A percentile compares a stretch with the other conserved stretches of the same genome.
Evolutionary conservation across 2,888 invertebrate species (phyloP).

Genomic region (Rhorus exstirpatorius): DNA sequence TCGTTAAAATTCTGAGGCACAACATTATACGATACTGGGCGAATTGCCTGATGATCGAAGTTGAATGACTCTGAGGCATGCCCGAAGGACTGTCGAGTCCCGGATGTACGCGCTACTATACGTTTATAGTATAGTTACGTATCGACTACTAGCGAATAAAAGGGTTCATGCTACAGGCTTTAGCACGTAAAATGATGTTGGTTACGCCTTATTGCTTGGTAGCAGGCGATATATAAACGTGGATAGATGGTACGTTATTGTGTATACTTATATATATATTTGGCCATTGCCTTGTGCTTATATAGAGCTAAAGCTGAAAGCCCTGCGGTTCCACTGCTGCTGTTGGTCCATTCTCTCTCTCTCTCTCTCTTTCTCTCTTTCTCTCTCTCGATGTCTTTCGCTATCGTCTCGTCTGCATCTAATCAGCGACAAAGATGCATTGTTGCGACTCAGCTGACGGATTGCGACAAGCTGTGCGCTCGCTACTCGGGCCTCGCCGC

Average conservation of each 20-base stretch:
- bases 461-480: constrained; percentile 74
- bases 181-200: neutral
- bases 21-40: neutral
- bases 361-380: constrained; percentile 64
- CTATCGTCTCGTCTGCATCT: constrained; percentile 80
- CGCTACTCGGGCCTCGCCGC: constrained; percentile 19
- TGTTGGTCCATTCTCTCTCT: constrained; percentile 52
- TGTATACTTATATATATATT: neutral
- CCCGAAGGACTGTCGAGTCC: constrained; percentile 8
- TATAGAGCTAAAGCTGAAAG: constrained; percentile 17
- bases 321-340: constrained; percentile 35
- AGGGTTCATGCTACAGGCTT: neutral
- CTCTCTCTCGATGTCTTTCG: constrained; percentile 61
- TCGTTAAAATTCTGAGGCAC: neutral
- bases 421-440: constrained; percentile 82
- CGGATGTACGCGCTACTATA: constrained; percentile 23
- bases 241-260: neutral
- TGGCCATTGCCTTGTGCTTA: constrained; percentile 8
- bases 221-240: constrained; percentile 3
- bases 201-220: neutral
- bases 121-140: constrained; percentile 21
- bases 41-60: constrained; percentile 19
- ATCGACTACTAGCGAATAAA: neutral
- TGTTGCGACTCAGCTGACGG: constrained; percentile 78
- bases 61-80: constrained; percentile 28